Evolutionary conservation across 1,140 invertebrate species (phyloP).

Genomic region (Cepaea nemoralis): DNA sequence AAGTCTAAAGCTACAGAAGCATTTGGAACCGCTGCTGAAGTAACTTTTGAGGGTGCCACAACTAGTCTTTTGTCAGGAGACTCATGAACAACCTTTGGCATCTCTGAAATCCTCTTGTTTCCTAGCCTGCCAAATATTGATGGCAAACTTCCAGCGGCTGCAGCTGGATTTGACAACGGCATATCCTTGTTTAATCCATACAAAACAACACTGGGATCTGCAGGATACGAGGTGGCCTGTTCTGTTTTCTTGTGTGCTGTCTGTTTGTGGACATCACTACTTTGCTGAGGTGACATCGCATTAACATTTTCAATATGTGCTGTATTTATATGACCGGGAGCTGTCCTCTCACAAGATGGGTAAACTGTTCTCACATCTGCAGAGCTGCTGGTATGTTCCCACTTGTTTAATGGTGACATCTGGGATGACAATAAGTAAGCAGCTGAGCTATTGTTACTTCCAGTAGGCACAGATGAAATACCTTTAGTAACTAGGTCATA

Average conservation of each 20-base stretch:
- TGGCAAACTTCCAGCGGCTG: background rate
- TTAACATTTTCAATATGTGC: background rate
- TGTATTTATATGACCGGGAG: background rate
- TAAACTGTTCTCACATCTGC: background rate
- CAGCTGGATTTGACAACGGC: background rate
- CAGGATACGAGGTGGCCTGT: background rate
- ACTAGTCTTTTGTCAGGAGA: constrained; percentile 11
- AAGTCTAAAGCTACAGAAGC: background rate
- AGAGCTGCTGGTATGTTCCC: background rate
- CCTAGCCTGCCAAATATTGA: background rate
- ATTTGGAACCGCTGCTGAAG: background rate
- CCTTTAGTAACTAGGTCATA: too few species aligned
- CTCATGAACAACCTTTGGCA: background rate
- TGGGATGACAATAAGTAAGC: background rate
- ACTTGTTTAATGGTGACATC: background rate
- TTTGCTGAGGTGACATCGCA: background rate
- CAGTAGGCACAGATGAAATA: too few species aligned
- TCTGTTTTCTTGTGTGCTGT: background rate
- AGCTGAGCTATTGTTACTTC: background rate
- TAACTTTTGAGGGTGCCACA: background rate
- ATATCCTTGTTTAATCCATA: background rate
- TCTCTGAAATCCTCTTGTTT: background rate
- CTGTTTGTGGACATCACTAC: background rate
- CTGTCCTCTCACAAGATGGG: background rate
- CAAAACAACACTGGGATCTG: background rate